A percentile compares a stretch with the other conserved stretches of the same genome.
phyloP scores from a whole-genome alignment of 2,113 vertebrate genomes.

The Willisornis vidua region DNA sequence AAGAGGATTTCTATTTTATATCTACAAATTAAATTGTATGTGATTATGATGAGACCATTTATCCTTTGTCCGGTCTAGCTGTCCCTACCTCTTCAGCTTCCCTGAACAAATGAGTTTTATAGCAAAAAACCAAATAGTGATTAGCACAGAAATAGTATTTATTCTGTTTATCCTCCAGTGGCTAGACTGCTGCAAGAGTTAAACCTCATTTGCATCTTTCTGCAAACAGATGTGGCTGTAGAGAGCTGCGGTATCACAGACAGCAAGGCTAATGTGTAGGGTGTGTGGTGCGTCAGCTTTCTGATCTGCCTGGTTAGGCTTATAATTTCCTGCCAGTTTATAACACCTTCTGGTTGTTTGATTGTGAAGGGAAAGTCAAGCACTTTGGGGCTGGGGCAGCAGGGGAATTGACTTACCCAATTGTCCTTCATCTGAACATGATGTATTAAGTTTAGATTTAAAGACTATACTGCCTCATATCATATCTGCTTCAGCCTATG shows the following conservation, averaged over 20 bases:
- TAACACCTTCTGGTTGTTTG: not conserved
- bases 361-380: not conserved
- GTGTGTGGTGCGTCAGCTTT: not conserved
- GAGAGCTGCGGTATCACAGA: not conserved
- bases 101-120: not conserved
- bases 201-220: constrained; percentile 17
- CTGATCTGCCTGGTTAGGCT: not conserved
- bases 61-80: not conserved
- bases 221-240: not conserved
- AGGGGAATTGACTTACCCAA: not conserved
- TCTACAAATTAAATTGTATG: not conserved
- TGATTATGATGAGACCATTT: not conserved
- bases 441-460: not conserved
- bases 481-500: not conserved
- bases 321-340: not conserved
- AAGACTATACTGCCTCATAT: not conserved
- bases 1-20: not conserved
- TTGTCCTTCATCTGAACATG: not conserved
- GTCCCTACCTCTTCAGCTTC: not conserved
- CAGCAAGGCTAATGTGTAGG: not conserved
- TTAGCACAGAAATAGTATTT: not conserved
- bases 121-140: not conserved
- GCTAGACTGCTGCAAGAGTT: not conserved
- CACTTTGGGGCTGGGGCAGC: not conserved
- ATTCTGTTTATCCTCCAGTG: not conserved